Evolutionary conservation across 2,888 invertebrate species (phyloP), one percentile per base, ranked within the genome.

Genomic region (Anagyrus pseudococci): DNA sequence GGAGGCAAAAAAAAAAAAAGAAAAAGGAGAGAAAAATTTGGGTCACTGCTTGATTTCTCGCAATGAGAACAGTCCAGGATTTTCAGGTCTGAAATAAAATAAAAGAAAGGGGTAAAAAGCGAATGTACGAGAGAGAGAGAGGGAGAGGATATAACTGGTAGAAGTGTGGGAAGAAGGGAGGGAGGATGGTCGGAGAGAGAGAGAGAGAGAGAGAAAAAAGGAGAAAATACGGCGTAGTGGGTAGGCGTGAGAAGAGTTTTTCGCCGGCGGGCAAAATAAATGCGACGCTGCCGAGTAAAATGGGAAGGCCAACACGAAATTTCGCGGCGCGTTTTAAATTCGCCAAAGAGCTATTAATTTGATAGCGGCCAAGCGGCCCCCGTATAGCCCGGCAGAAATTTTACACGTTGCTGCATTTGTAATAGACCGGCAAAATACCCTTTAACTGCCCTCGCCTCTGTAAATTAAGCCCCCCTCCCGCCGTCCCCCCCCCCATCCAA

Each of bases 321-420:
- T 49, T 37, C 23, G 55, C 44, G 37, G 56, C 25, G 41, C 56
- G 44, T 48, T 62, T 56, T 46, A 62, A 62, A 61, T 61, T 53
- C 33, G 40, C 53, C 53, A 19, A 55, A 29, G 37, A 55, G 49
- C 52, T 57, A 53, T 62, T 46, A 50, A 50, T 55, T 40, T 25
- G 50, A 50, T 47, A 46, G 41, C 52, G 46, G 6, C 10, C n/a
- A 8, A 17, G 23, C 6, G 54, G 29, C 4, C 29, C 10, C 6
- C 6, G 29, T 7, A 29, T 7, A 29, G 29, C 6, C 6, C 29
- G 10, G 17, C 13, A 23, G 29, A 40, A 40, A 17, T 22, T 41
- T 55, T 49, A 53, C 40, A 46, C 52, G 13, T 50, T 58, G 26
- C 33, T 50, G 55, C 40, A 55, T 55, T 54, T 55, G 48, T 55